Evolutionary conservation across 1,140 invertebrate genomes (phyloP), one percentile per base, ranked within the genome.

Genomic region (Drosophila melanogaster): DNA sequence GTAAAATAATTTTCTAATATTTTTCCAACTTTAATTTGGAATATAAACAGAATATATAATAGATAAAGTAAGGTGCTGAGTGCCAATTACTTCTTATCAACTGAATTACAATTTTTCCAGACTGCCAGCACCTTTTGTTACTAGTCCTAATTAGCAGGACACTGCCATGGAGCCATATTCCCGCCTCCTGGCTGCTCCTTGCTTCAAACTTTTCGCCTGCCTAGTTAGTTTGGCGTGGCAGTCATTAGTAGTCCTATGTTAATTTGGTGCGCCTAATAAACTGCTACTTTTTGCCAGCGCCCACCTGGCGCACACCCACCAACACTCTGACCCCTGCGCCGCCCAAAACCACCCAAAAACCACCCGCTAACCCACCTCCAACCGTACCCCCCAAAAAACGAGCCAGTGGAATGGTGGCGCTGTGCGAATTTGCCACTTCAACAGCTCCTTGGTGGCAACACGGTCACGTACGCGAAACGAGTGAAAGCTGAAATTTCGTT

Each of bases 381-480:
- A 22, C 10, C 51, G n/a, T n/a, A 56, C 44, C 22, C 10, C 0
- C 10, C 15, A 19, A 37, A 6, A 12, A 4, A 26, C 55, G 24
- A 24, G 8, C 17, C n/a, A 64, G 50, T 41, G 64, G 60, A 50
- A 43, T 64, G 59, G 54, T 77, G 73, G 55, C 56, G 61, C 67
- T 79, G 79, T 87, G 90, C 90, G 84, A 91, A 91, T 91, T 91
- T 91, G 90, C 90, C 90, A 91, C 90, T 91, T 91, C 90, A 91
- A 91, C 90, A 91, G 90, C 86, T 91, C 89, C 90, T 91, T 90
- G 83, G 81, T 69, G 89, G 84, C 75, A 85, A 77, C 73, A 81
- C 60, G 58, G 77, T 79, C 78, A 90, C 80, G 84, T 91, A 78
- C 86, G 75, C 86, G 67, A 66, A 67, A 75, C 85, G 64, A 89